A percentile compares a stretch with the other conserved stretches of the same genome.
phyloP scores from a whole-genome alignment of 2,113 vertebrate species.

The Tupaia tana region DNA sequence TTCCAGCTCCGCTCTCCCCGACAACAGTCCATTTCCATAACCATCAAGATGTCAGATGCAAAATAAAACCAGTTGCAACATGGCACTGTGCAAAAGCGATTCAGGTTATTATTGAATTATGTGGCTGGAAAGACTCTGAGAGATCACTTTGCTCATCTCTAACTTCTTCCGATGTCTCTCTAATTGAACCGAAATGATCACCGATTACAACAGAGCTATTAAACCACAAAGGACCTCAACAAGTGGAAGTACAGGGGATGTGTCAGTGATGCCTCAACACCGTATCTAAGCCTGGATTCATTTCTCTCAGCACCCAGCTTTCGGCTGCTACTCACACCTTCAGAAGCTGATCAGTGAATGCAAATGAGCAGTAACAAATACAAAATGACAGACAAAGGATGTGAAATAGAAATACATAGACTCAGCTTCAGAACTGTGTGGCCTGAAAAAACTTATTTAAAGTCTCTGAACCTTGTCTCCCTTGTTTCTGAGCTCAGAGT shows the following conservation, averaged over 20 bases:
- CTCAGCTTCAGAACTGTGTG: not conserved
- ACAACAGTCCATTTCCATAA: conserved; percentile 40
- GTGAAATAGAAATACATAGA: not conserved
- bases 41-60: conserved; percentile 61
- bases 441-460: not conserved
- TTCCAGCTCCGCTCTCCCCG: not conserved
- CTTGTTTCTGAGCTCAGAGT: not conserved
- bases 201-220: not conserved
- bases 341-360: not conserved
- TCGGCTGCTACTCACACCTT: not conserved
- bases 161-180: conserved; percentile 24
- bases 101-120: not conserved
- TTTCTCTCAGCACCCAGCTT: not conserved
- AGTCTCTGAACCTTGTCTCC: not conserved
- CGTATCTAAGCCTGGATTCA: not conserved
- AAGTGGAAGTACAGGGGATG: not conserved
- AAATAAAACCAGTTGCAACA: conserved; percentile 41
- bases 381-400: not conserved
- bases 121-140: not conserved
- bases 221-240: not conserved
- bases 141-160: not conserved
- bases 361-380: not conserved
- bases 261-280: not conserved
- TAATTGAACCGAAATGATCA: conserved; percentile 46
- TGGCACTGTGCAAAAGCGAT: not conserved